These are phyloP conservation scores for Galeopsomyia nigrocyanea DNA, from an alignment of 2,888 invertebrate species.

Conservation along the genomic window DNA sequence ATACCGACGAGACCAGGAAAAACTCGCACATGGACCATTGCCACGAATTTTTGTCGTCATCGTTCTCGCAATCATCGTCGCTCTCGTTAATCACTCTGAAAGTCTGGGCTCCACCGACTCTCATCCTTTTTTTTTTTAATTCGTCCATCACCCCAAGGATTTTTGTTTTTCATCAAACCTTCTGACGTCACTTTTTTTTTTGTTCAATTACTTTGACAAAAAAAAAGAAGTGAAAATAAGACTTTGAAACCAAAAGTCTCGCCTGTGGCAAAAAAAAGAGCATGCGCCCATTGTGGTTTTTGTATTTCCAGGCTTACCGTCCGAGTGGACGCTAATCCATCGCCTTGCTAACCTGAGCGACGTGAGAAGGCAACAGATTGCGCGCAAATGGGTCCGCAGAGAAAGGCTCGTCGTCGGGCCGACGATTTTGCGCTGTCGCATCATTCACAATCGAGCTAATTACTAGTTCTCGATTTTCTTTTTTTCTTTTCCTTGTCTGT, in stretches of 20 bases:
- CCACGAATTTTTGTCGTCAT: conserved; percentile 27
- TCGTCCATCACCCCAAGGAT: not conserved
- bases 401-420: conserved; percentile 54
- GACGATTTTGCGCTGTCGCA: conserved; percentile 45
- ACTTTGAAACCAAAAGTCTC: not conserved
- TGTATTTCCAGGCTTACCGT: conserved; percentile 63
- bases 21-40: conserved; percentile 21
- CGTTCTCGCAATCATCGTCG: conserved; percentile 25
- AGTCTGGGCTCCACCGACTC: conserved; percentile 14
- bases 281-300: conserved; percentile 40
- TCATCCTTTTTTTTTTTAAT: not conserved
- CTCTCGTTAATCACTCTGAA: conserved; percentile 9
- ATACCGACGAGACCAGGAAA: conserved; percentile 8
- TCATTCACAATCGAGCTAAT: conserved; percentile 50
- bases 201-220: not conserved
- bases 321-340: conserved; percentile 62
- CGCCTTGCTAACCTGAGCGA: conserved; percentile 64
- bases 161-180: no score
- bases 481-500: not conserved
- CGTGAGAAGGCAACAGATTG: conserved; percentile 64
- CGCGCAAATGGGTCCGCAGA: conserved; percentile 63
- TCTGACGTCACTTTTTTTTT: conserved; percentile 3
- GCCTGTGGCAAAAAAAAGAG: not conserved
- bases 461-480: conserved; percentile 26
- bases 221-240: conserved; percentile 1